A percentile compares a stretch with the other conserved stretches of the same genome.
Conservation (phyloP, 2,113 vertebrate genomes). For the Hystrix brachyura region DNA sequence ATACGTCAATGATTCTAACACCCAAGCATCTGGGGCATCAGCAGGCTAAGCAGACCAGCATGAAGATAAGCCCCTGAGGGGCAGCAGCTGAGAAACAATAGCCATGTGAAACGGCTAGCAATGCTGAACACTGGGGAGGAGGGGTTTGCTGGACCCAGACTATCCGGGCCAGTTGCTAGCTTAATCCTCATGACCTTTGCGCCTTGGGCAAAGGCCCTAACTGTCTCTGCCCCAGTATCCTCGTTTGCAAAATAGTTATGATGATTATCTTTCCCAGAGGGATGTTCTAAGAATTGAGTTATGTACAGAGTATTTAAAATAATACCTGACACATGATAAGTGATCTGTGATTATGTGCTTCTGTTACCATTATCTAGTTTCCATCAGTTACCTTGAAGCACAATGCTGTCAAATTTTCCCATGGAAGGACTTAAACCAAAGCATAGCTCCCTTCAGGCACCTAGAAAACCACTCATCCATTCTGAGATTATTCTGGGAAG, state of each 20-base stretch:
- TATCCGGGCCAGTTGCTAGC: too few relatives aligned
- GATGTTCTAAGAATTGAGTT: neutral
- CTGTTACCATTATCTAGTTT: constrained; percentile 52
- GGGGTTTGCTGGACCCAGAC: neutral
- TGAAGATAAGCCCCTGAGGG: neutral
- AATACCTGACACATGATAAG: neutral
- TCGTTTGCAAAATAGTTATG: neutral
- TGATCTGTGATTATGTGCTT: neutral
- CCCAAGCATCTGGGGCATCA: neutral
- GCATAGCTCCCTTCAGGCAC: constrained; percentile 35
- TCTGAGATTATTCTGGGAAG: constrained; percentile 39
- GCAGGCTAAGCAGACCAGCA: neutral
- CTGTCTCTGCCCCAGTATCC: neutral
- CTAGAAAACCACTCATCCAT: constrained; percentile 14
- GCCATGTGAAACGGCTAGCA: neutral
- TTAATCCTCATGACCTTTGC: neutral
- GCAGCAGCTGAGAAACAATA: neutral
- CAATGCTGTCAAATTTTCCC: constrained; percentile 68
- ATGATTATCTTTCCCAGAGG: neutral
- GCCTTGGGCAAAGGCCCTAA: neutral
- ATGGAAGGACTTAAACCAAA: constrained; percentile 47
- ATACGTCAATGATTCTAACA: neutral
- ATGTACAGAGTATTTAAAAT: neutral
- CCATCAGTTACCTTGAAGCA: constrained; percentile 57
- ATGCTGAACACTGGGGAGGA: fast-evolving